A percentile compares a stretch with the other conserved stretches of the same genome.
Conservation (phyloP, 2,888 invertebrate species). For the Dicyrtomina minuta region DNA sequence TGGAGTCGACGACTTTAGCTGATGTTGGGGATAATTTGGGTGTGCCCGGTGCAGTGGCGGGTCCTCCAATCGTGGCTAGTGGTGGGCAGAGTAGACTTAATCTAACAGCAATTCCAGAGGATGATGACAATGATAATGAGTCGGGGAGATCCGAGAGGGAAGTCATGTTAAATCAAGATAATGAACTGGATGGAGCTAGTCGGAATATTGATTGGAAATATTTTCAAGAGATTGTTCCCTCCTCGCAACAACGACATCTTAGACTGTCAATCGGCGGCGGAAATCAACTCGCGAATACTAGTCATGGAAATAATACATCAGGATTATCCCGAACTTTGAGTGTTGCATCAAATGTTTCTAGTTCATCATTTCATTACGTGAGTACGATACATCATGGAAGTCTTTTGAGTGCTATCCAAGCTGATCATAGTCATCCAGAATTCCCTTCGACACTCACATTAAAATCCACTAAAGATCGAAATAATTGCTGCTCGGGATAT, state of each 20-base stretch:
- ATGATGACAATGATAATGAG: constrained; percentile 37
- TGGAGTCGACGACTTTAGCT: constrained; percentile 27
- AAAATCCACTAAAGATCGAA: constrained; percentile 36
- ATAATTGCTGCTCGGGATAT: constrained; percentile 35
- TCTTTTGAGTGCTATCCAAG: constrained; percentile 70
- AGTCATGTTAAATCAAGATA: constrained; percentile 32
- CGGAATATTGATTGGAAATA: constrained; percentile 28
- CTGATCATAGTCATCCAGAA: constrained; percentile 59
- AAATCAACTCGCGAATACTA: not conserved
- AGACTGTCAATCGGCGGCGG: constrained; percentile 16
- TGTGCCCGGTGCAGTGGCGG: not conserved
- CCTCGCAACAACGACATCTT: constrained; percentile 6
- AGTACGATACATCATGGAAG: constrained; percentile 84
- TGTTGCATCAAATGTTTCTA: constrained; percentile 71
- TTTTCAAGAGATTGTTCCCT: constrained; percentile 10
- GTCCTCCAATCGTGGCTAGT: constrained; percentile 26
- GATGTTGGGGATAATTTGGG: constrained; percentile 13
- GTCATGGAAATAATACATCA: constrained; percentile 19
- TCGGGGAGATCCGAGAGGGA: constrained; percentile 14
- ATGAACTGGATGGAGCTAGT: constrained; percentile 24
- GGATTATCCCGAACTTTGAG: constrained; percentile 53
- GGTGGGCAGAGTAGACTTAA: constrained; percentile 39
- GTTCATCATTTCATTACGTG: constrained; percentile 80
- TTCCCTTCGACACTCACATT: constrained; percentile 77
- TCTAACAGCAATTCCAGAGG: constrained; percentile 46